Evolutionary conservation across 2,888 invertebrate genomes (phyloP).

Genomic region (Pyrocoelia pectoralis): DNA sequence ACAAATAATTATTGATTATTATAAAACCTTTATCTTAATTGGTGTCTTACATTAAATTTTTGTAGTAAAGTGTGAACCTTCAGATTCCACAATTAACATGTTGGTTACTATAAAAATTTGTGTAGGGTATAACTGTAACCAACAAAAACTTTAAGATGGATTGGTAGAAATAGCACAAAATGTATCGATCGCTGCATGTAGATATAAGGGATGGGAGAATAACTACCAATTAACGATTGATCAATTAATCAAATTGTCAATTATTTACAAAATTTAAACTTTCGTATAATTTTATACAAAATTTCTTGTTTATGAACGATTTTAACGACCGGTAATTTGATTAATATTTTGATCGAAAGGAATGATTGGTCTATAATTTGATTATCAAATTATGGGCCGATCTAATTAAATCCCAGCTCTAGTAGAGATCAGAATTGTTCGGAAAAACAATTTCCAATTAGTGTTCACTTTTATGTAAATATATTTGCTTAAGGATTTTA

Average conservation of each 20-base stretch:
- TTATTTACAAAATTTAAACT: too few species aligned
- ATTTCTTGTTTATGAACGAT: too few species aligned
- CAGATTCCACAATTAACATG: slow-evolving; percentile 22
- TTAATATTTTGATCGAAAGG: too few species aligned
- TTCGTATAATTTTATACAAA: too few species aligned
- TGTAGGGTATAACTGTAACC: slow-evolving; percentile 21
- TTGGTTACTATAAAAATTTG: slow-evolving; percentile 24
- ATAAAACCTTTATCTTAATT: slow-evolving; percentile 51
- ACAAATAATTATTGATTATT: slow-evolving; percentile 45
- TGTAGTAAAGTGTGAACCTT: slow-evolving; percentile 26
- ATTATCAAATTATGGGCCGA: too few species aligned
- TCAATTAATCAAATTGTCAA: neutral
- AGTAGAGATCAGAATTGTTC: slow-evolving; percentile 25
- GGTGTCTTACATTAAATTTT: slow-evolving; percentile 49
- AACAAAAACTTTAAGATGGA: slow-evolving; percentile 32
- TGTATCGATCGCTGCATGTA: slow-evolving; percentile 49
- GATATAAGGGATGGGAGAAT: slow-evolving; percentile 37
- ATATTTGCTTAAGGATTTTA: slow-evolving; percentile 42
- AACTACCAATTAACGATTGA: slow-evolving; percentile 17
- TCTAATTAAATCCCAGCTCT: neutral
- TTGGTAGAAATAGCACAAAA: slow-evolving; percentile 52
- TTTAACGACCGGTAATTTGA: too few species aligned
- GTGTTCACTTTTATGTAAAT: slow-evolving; percentile 50
- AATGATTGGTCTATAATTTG: too few species aligned
- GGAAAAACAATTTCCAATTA: slow-evolving; percentile 56